These are phyloP conservation scores for Cranoglanis bouderius DNA, from an alignment of 2,113 vertebrate genomes.

Conservation along the genomic window DNA sequence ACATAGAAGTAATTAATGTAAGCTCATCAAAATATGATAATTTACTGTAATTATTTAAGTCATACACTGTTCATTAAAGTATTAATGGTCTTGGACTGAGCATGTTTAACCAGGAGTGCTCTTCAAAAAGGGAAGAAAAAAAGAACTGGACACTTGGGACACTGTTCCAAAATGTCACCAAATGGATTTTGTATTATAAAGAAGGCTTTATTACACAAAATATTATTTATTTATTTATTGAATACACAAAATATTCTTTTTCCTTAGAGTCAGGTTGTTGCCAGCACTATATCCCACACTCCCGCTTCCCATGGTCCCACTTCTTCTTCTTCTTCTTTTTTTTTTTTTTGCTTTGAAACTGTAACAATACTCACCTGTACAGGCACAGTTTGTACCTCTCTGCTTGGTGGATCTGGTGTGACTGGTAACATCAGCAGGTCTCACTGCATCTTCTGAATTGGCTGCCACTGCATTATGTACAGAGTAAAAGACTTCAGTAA, in stretches of 20 bases:
- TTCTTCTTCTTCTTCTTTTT: not conserved
- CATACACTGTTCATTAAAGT: not conserved
- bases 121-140: not conserved
- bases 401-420: not conserved
- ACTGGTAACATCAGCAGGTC: not conserved
- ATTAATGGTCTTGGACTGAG: not conserved
- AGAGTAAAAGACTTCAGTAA: slow-evolving; percentile 7
- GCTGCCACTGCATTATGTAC: slow-evolving; percentile 2
- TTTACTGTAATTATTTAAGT: not conserved
- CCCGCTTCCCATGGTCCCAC: not conserved
- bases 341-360: not conserved
- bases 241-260: not conserved
- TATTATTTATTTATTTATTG: too few relatives aligned
- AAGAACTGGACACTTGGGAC: not conserved
- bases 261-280: not conserved
- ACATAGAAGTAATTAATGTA: not conserved
- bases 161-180: too few relatives aligned
- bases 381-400: slow-evolving; percentile 38
- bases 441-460: not conserved
- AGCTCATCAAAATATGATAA: not conserved
- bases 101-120: not conserved
- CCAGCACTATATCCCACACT: not conserved
- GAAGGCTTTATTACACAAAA: not conserved
- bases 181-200: not conserved
- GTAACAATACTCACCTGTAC: slow-evolving; percentile 51